Base-by-base conservation (phyloP, 2,797 vertebrate species). In the Catamblyrhynchus diadema region DNA sequence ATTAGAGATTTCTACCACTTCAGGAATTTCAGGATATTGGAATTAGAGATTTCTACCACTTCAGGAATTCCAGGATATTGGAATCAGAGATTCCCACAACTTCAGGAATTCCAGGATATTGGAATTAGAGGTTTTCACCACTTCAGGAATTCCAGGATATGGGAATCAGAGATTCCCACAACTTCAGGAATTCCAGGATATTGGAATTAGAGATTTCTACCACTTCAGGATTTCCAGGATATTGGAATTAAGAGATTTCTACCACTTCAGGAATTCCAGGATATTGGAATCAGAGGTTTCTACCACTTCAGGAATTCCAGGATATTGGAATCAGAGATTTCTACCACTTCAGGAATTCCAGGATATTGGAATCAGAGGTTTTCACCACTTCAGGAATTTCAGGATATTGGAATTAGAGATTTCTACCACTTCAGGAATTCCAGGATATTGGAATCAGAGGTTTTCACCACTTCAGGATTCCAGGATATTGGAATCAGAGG, bases 381-480 rank as follows among this genome's bases (percentile, higher is more conserved):
- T 12, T 12, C 12, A 37, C 12, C 37, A 12, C 37, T 61, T 8
- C 42, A 47, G n/a, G 37, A 24, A 44, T 6, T 2, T 6, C 10
- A 75, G 77, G 6, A 69, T 4, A 42, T 50, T 50, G 32, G 13
- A 56, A n/a, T n/a, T 1, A 8, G 0, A 21, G 21, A 11, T 84
- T 56, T n/a, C 33, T 56, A 57, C 12, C 0, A 0, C 23, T 3
- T 1, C 24, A 45, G n/a, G n/a, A 21, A 42, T 4, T 2, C 9
- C 14, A 80, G 81, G 6, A 71, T 9, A 39, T 14, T 30, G 41
- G 27, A 56, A 44, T 44, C 3, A 24, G 8, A 14, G 45, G 13
- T 47, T 14, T 42, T 11, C 35, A 45, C 42, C 72, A 0, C 18
- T 4, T 3, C 22, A 45, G 30, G n/a, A 42, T 4, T 2, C 7